Conservation (phyloP, 2,888 invertebrate species). For the Branchinecta sandiegonensis region DNA sequence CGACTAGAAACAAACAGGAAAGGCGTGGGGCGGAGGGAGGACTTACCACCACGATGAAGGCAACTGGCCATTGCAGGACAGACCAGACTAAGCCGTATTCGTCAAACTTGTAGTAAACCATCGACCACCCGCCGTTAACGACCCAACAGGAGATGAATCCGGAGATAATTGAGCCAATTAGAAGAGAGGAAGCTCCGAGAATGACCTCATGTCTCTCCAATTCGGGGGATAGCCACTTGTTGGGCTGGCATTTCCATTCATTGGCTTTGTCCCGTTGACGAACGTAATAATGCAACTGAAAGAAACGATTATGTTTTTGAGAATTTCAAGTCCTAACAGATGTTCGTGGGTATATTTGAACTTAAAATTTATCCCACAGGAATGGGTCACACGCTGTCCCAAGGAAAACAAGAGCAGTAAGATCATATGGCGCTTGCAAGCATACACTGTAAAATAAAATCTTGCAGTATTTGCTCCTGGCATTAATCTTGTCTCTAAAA, state of each 20-base stretch:
- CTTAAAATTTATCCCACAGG: background rate
- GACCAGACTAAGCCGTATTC: conserved; percentile 53
- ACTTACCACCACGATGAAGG: conserved; percentile 48
- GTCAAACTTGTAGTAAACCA: conserved; percentile 46
- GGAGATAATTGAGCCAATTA: conserved; percentile 43
- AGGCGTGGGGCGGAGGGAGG: background rate
- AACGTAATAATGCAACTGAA: conserved; percentile 56
- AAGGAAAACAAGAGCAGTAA: no score
- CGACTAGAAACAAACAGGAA: no score
- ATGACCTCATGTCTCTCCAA: conserved; percentile 53
- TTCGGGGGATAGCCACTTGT: conserved; percentile 49
- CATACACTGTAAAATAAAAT: no score
- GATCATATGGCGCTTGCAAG: no score
- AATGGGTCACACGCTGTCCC: background rate
- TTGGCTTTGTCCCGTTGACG: conserved; percentile 44
- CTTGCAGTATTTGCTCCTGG: no score
- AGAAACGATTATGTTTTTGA: conserved; percentile 20
- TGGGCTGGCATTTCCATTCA: conserved; percentile 59
- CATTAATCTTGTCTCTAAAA: no score
- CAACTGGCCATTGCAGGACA: conserved; percentile 46
- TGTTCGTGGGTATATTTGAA: background rate
- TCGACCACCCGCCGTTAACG: conserved; percentile 49
- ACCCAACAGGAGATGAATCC: conserved; percentile 50
- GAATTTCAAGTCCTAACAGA: background rate
- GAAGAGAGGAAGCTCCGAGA: conserved; percentile 44